Conservation (phyloP, 2,113 vertebrate genomes). For the Stigmatopora nigra region DNA sequence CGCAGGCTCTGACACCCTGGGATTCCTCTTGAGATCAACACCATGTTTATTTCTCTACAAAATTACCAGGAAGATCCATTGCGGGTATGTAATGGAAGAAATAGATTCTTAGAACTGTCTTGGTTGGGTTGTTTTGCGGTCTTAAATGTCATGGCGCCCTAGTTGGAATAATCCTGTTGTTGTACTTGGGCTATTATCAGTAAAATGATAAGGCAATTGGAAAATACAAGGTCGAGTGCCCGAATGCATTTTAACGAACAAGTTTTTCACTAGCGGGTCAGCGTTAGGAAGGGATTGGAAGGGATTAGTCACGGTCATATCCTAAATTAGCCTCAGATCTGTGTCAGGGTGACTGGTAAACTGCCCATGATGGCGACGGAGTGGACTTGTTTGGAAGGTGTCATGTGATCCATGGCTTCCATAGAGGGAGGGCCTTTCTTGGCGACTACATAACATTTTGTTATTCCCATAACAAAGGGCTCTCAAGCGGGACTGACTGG, state of each 20-base stretch:
- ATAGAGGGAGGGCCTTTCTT: background rate
- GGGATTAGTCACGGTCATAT: conserved; percentile 45
- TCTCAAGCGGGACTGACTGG: background rate
- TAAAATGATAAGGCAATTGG: conserved; percentile 1
- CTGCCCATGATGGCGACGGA: conserved; percentile 13
- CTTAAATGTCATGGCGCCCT: conserved; percentile 24
- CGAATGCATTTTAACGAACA: background rate
- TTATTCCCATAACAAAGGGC: background rate
- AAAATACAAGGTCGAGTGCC: background rate
- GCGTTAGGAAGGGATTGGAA: conserved; percentile 38
- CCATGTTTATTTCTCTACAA: conserved; percentile 28
- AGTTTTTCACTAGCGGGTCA: conserved; percentile 6
- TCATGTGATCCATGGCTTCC: background rate
- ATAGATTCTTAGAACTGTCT: conserved; percentile 10
- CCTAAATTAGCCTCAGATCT: conserved; percentile 43
- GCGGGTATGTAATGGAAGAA: conserved; percentile 53
- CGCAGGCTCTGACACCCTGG: conserved; percentile 28
- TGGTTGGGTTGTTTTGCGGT: conserved; percentile 27
- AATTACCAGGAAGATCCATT: conserved; percentile 38
- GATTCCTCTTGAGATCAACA: conserved; percentile 41
- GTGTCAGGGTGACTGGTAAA: conserved; percentile 34
- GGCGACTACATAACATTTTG: background rate
- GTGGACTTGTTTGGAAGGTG: conserved; percentile 10
- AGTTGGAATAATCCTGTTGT: conserved; percentile 7
- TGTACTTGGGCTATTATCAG: background rate